Conservation (phyloP, 2,797 vertebrate genomes). For the Paratrypauchen microcephalus region DNA sequence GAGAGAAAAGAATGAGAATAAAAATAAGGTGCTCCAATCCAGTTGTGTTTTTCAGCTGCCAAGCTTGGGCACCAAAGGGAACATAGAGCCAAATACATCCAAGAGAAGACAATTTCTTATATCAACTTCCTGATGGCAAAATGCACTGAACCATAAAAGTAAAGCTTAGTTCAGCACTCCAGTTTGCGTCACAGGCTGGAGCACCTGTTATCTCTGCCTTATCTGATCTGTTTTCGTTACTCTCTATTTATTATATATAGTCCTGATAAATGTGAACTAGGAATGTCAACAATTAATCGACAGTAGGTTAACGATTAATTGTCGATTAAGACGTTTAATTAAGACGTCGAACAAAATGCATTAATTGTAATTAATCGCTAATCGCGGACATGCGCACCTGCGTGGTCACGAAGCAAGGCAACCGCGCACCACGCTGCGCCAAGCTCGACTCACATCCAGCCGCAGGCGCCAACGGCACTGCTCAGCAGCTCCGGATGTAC, state of each 20-base stretch:
- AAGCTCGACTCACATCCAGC: too few relatives aligned
- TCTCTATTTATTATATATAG: background rate
- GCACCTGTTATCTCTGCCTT: too few relatives aligned
- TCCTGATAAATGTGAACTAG: background rate
- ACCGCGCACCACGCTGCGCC: too few relatives aligned
- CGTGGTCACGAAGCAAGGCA: too few relatives aligned
- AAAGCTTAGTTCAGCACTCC: conserved; percentile 39
- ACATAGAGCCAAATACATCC: conserved; percentile 13
- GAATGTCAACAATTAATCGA: too few relatives aligned
- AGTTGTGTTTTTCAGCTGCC: conserved; percentile 23
- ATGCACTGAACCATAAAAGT: conserved; percentile 39
- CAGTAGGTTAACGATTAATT: too few relatives aligned
- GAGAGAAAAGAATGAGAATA: background rate
- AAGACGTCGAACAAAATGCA: too few relatives aligned
- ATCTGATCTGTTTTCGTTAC: background rate
- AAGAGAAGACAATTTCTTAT: conserved; percentile 31
- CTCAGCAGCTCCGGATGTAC: too few relatives aligned
- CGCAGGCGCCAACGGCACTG: too few relatives aligned
- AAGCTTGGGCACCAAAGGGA: conserved; percentile 26
- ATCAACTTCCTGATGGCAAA: conserved; percentile 50
- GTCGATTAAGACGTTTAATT: too few relatives aligned
- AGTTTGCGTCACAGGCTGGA: conserved; percentile 27
- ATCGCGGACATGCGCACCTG: too few relatives aligned
- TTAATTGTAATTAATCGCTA: too few relatives aligned
- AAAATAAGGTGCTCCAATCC: conserved; percentile 13